phyloP scores from a whole-genome alignment of 2,113 vertebrate species.

The Lota lota region DNA sequence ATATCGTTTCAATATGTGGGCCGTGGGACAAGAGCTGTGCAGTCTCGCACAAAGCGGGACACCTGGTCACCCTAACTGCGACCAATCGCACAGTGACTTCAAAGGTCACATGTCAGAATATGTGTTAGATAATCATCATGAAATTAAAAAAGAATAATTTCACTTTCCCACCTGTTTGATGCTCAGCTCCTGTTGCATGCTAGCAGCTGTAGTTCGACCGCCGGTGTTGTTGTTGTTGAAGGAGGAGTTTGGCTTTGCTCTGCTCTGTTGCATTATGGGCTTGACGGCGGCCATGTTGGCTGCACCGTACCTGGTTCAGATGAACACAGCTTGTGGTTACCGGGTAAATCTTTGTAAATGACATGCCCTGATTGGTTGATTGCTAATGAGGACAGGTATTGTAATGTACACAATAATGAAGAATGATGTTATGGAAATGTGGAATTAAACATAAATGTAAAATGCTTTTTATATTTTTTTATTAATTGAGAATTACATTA shows the following conservation, averaged over 20 bases:
- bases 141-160: neutral
- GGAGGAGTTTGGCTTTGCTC: constrained; percentile 84
- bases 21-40: neutral
- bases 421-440: too few relatives aligned
- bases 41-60: neutral
- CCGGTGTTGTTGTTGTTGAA: constrained; percentile 88
- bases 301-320: constrained; percentile 64
- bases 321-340: too few relatives aligned
- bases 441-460: too few relatives aligned
- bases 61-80: too few relatives aligned
- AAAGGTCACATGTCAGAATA: neutral
- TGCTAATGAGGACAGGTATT: too few relatives aligned
- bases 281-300: constrained; percentile 90
- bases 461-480: too few relatives aligned
- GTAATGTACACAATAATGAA: too few relatives aligned
- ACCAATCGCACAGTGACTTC: too few relatives aligned
- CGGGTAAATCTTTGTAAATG: too few relatives aligned
- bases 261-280: constrained; percentile 86
- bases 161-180: constrained; percentile 53
- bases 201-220: constrained; percentile 51
- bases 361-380: too few relatives aligned
- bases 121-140: neutral
- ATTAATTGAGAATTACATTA: too few relatives aligned
- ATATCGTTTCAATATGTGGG: too few relatives aligned
- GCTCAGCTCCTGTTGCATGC: constrained; percentile 53